Base-by-base conservation (phyloP, 2,113 vertebrate species). In the Turdus rufiventris region DNA sequence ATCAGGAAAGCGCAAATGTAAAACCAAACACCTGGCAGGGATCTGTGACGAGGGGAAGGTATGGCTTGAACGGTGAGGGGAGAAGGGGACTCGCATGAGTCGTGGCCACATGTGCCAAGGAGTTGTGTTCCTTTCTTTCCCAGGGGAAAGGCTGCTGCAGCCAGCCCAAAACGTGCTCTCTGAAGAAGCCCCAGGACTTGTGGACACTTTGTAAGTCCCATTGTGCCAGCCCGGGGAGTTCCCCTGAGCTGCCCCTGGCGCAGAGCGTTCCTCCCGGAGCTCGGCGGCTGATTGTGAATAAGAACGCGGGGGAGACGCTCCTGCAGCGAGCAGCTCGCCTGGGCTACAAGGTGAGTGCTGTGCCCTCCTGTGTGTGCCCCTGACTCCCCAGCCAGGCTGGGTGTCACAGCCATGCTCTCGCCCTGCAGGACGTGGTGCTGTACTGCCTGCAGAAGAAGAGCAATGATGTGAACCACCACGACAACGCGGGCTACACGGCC, bases 1-100 rank as follows among this genome's bases (percentile, higher is more conserved):
- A 75, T 98, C 99, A 79, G 99, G 99, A 96, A 99, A 99, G 95
- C 98, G 99, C 91, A 99, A 99, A 97, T 99, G 99, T 97, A 99
- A 99, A 97, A 99, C 99, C 97, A 99, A 99, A 92, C 99, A 99
- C 95, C 96, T 99, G 81, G 96, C 97, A 84, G 98, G 98, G 29
- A 68, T 97, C 95, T 95, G 96, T 24, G 98, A 99, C 1, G 99
- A 99, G 90, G 95, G 96, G 86, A 99, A 99, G 99, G 99, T 99
- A 95, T 10, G 86, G 36, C 68, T 56, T 42, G 57, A 83, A 34
- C 10, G 0, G 33, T 17, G 8, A 24, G 87, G 60, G 86, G 47
- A 48, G 31, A 36, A 57, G n/a, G 34, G 31, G 5, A 8, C 17
- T 85, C 67, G 66, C 12, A 5, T 65, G 12, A 31, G 18, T 40